Evolutionary conservation across 2,888 invertebrate species (phyloP), one percentile per base, ranked within the genome.

Genomic region (Pammene fasciana): DNA sequence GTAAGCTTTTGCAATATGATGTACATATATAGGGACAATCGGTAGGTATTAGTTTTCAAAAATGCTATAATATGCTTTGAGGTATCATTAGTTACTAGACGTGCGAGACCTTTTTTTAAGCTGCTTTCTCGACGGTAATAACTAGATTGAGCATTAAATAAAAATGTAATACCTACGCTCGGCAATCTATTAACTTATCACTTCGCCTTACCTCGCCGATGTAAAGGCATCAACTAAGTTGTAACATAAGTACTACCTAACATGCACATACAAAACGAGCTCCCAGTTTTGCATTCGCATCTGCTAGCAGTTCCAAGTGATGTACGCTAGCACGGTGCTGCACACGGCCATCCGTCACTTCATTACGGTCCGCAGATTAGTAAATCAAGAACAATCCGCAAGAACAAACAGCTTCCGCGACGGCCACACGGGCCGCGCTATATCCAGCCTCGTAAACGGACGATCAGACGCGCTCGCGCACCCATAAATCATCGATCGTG

Each of bases 401-500:
- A 73, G 74, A 76, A 79, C 79, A 79, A 80, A 78, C 78, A 76
- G 73, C 80, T 85, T 84, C 84, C 84, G 82, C 76, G 50, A 65
- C 68, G 85, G 80, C 85, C 86, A 83, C 85, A 84, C 86, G 79
- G 82, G 78, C 80, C 78, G 85, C 74, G 79, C 86, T 86, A 87
- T 83, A 85, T 86, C 78, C 80, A 83, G 76, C 76, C 76, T 85
- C 86, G 85, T 88, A 87, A 88, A 88, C 82, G 79, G 76, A 76
- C 84, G 83, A 87, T 87, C 86, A 81, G 85, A 86, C 83, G 80
- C 84, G 85, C 80, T 79, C 80, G 80, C 82, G 80, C 79, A 72
- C 73, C 72, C 84, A 82, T 88, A 89, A 89, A 88, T 88, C 88
- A 88, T 82, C 81, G 81, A 87, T 85, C 85, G 82, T 79, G 84